Evolutionary conservation across 2,113 vertebrate genomes (phyloP), one percentile per base, ranked within the genome.

Genomic region (Anhinga rufa): DNA sequence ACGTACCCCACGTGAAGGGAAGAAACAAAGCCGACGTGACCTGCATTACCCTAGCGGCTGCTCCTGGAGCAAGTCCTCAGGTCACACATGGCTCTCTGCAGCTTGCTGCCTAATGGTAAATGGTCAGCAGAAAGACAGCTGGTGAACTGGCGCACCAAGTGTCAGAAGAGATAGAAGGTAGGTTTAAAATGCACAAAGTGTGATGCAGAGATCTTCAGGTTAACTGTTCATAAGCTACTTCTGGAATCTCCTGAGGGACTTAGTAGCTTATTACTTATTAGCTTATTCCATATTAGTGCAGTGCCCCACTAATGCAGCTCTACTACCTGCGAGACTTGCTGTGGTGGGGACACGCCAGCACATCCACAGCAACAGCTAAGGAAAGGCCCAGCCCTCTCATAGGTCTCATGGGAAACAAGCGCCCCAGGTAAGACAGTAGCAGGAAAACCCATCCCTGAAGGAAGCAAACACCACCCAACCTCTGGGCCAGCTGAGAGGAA

Each of bases 281-380:
- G 49, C 22, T 92, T 64, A 74, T 12, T 83, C 58, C 44, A 40
- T 74, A 44, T 57, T 82, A 88, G 46, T 0, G 2, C 0, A 0
- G 32, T 75, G 77, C 36, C 51, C 17, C 0, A 3, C 29, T 84
- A 62, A 92, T n/a, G 25, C 80, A 83, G 62, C n/a, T 74, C 46
- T 42, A 7, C 68, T 51, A 28, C 71, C 82, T 34, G 46, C 0
- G 0, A 31, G 66, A 57, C 49, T 52, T 42, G 44, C 62, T 88
- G 44, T 32, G 57, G 18, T n/a, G 31, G 25, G 79, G 19, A 58
- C 25, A 21, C 0, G 0, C 9, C 36, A 38, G 34, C 21, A 14
- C 2, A 74, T 24, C 82, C 9, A 1, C 0, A 0, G 14, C 8
- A 5, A 40, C 54, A 81, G 76, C 60, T 26, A n/a, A 8, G 0